Base-by-base conservation (phyloP, 2,797 vertebrate genomes). In the Eurystomus glaucurus region DNA sequence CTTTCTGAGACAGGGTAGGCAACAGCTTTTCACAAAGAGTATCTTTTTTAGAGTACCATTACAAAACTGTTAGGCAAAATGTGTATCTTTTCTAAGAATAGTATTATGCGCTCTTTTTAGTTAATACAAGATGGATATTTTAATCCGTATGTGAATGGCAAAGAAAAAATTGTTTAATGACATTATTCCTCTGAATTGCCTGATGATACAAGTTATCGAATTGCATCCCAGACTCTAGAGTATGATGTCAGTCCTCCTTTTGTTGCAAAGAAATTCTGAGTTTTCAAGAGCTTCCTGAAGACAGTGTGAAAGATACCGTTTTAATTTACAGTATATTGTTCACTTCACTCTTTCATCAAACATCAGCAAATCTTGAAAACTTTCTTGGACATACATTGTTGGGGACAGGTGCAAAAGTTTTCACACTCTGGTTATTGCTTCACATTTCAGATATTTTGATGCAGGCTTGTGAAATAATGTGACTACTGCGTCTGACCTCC, bases 121-220 rank as follows among this genome's bases (percentile, higher is more conserved):
- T 93, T 71, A 92, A 52, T 75, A 75, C 10, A 68, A 85, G 22
- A 18, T 71, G 39, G 11, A 16, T 92, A 57, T 93, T 93, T 94
- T 50, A 83, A 71, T 74, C 52, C n/a, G 9, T 41, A 26, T 57
- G 25, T 11, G 83, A 83, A 66, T 68, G 11, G 28, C 13, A 86
- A 70, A 55, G 23, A 69, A 74, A 90, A 90, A 81, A 37, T 6
- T 57, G 6, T 66, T 60, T 64, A 26, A 29, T 62, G 37, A 41
- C 60, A 10, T 39, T 70, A 31, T 88, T 29, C 33, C 62, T 93
- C 55, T 79, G 77, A 92, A 52, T 50, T 52, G 11, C 14, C 46
- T 69, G 70, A 58, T 39, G 28, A 54, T 54, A 54, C 10, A 72
- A 68, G 62, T 76, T 52, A 57, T 31, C 50, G 79, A 45, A 85